Percentiles rank a stretch among this genome's conserved stretches.
phyloP scores from a whole-genome alignment of 2,888 invertebrate species.

The Diaprepes abbreviatus region DNA sequence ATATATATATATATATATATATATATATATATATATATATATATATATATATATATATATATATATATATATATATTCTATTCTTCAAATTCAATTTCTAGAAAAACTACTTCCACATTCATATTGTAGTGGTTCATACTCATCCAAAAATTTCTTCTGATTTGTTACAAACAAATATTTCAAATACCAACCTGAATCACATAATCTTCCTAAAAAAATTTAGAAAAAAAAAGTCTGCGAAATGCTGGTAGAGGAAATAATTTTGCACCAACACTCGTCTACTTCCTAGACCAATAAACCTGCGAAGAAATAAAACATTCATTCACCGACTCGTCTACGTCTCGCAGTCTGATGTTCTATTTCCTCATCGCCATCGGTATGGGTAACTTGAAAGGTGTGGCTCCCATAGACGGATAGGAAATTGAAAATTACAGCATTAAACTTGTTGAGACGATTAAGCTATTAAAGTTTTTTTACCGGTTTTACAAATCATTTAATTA shows the following conservation, averaged over 20 bases:
- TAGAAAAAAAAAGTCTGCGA: conserved; percentile 10
- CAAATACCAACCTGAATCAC: not conserved
- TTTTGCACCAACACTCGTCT: conserved; percentile 14
- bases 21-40: too few relatives aligned
- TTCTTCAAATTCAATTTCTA: too few relatives aligned
- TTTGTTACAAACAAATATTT: too few relatives aligned
- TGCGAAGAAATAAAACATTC: conserved; percentile 8
- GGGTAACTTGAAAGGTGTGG: conserved; percentile 23
- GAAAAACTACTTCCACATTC: too few relatives aligned
- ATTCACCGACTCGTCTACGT: conserved; percentile 17
- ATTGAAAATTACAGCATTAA: conserved; percentile 22
- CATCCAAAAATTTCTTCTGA: too few relatives aligned
- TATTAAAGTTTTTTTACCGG: conserved; percentile 7
- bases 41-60: too few relatives aligned
- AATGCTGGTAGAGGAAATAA: conserved; percentile 28
- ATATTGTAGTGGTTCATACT: too few relatives aligned
- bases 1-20: too few relatives aligned
- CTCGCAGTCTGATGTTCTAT: conserved; percentile 17
- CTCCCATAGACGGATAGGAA: conserved; percentile 13
- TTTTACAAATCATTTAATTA: not conserved
- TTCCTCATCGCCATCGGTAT: conserved; percentile 26
- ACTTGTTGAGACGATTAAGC: conserved; percentile 2
- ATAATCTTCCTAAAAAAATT: not conserved
- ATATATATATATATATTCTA: too few relatives aligned
- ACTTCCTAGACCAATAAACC: conserved; percentile 19